Conservation (phyloP, 2,797 vertebrate genomes). For the Netta rufina region DNA sequence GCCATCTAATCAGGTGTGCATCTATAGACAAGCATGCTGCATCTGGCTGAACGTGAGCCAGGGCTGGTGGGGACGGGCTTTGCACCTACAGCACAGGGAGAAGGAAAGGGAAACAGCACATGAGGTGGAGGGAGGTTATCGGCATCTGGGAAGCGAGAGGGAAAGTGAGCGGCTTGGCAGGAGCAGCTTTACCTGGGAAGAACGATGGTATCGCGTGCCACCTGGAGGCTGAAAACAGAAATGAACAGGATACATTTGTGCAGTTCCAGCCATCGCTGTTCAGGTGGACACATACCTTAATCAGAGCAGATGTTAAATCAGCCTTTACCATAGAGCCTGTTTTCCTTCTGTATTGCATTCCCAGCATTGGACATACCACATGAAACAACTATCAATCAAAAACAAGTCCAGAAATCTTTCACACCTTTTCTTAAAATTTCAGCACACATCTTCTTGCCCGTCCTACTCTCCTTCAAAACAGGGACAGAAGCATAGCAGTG, state of each 20-base stretch:
- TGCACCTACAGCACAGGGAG: background rate
- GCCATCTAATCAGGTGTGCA: background rate
- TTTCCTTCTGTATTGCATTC: background rate
- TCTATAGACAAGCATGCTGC: background rate
- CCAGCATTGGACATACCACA: background rate
- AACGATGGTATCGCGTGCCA: conserved; percentile 42
- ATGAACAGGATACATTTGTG: background rate
- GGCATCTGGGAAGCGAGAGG: background rate
- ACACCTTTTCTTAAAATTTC: background rate
- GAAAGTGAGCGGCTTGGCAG: background rate
- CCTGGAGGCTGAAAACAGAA: conserved; percentile 46
- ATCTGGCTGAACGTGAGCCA: background rate
- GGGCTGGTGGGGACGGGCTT: background rate
- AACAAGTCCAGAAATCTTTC: background rate
- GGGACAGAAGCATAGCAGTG: background rate
- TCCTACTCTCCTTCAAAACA: background rate
- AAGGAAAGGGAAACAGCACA: background rate
- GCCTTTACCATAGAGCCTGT: background rate
- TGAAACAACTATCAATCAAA: background rate
- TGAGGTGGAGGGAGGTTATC: background rate
- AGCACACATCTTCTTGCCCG: background rate
- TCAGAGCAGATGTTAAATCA: background rate
- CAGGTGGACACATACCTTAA: background rate
- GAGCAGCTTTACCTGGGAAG: background rate
- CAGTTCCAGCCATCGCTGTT: background rate